Percentiles rank a stretch among this genome's conserved stretches.
phyloP scores from a whole-genome alignment of 2,113 vertebrate species.

The Hemibagrus wyckioides region DNA sequence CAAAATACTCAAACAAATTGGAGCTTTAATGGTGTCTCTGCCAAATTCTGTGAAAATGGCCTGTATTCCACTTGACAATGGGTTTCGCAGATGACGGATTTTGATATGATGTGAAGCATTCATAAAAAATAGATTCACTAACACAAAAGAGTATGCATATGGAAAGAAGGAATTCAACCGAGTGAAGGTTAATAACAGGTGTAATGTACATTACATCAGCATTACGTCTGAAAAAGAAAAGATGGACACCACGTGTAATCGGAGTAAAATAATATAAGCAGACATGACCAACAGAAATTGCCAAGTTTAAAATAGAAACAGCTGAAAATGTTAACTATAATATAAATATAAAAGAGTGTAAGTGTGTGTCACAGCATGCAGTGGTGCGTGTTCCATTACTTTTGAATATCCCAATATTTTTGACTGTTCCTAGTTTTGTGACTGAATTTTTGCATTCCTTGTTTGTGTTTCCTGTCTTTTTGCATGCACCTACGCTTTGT shows the following conservation, averaged over 20 bases:
- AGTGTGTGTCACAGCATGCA: no score
- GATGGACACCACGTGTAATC: background rate
- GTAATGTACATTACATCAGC: conserved; percentile 25
- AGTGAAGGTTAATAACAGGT: conserved; percentile 28
- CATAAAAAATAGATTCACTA: conserved; percentile 39
- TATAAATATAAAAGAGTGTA: no score
- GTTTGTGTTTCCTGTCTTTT: no score
- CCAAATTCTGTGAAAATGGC: conserved; percentile 52
- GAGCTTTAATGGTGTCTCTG: conserved; percentile 39
- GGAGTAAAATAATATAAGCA: no score
- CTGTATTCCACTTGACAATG: conserved; percentile 46
- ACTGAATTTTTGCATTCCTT: no score
- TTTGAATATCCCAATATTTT: no score
- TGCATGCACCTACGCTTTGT: no score
- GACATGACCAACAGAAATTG: background rate
- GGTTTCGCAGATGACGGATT: conserved; percentile 49
- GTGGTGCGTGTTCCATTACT: no score
- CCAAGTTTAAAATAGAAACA: background rate
- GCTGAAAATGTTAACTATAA: no score
- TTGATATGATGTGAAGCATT: conserved; percentile 50
- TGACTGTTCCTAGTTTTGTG: no score
- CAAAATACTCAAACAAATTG: conserved; percentile 42
- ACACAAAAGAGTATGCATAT: conserved; percentile 7
- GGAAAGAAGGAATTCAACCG: conserved; percentile 14
- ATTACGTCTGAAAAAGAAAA: background rate